These are phyloP conservation scores for Girardia tigrina DNA, from an alignment of 2,888 invertebrate genomes.

Conservation along the genomic window DNA sequence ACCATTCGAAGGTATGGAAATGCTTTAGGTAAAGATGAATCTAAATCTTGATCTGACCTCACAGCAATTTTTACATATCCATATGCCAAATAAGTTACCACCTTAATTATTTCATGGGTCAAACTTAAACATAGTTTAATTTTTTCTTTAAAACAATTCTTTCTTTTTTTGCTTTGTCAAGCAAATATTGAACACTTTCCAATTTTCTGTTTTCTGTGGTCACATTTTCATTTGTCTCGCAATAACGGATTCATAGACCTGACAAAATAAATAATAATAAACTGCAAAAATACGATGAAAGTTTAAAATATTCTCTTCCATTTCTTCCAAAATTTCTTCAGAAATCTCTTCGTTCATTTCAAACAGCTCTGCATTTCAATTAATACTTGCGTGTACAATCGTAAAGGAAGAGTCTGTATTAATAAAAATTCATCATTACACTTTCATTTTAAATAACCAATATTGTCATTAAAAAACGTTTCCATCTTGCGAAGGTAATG, in stretches of 20 bases:
- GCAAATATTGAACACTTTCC: background rate
- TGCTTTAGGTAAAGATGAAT: background rate
- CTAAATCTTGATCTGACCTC: background rate
- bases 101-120: background rate
- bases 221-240: background rate
- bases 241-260: background rate
- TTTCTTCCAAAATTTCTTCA: background rate
- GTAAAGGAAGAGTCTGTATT: background rate
- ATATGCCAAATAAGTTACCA: background rate
- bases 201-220: background rate
- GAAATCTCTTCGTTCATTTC: background rate
- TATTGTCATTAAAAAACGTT: background rate
- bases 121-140: background rate
- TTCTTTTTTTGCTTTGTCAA: background rate
- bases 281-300: background rate
- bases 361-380: background rate
- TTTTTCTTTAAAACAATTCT: background rate
- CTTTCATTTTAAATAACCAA: background rate
- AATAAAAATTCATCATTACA: background rate
- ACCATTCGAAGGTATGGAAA: background rate
- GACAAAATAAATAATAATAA: background rate
- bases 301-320: background rate
- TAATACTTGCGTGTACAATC: background rate
- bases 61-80: background rate
- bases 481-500: background rate